Percentiles rank a stretch among this genome's conserved stretches.
Evolutionary conservation across 1,140 invertebrate species (phyloP).

Genomic region (Anastrepha obliqua): DNA sequence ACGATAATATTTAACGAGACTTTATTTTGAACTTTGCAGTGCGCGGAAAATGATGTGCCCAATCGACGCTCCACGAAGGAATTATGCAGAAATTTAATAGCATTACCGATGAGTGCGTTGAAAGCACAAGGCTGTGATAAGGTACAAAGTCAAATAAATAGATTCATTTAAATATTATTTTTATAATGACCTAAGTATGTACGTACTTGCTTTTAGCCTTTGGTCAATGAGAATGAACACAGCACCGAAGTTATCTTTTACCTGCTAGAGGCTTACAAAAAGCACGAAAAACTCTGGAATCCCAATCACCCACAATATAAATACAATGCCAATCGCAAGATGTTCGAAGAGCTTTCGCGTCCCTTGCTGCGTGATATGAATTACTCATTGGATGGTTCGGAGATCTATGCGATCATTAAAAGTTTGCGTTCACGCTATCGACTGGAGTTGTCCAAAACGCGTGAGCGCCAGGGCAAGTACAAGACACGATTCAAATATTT

Average conservation of each 20-base stretch:
- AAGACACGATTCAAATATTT: conserved; percentile 70
- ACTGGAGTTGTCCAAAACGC: conserved; percentile 68
- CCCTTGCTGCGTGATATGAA: conserved; percentile 62
- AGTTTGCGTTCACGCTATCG: conserved; percentile 69
- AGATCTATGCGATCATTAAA: conserved; percentile 69
- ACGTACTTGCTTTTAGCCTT: conserved; percentile 8
- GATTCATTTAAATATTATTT: neutral
- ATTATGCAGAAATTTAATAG: conserved; percentile 7
- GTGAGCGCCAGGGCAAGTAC: conserved; percentile 68
- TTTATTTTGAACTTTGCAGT: neutral
- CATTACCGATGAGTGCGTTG: neutral
- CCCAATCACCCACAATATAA: conserved; percentile 69
- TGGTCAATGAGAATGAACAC: conserved; percentile 62
- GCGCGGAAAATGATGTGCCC: conserved; percentile 6
- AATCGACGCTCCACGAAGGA: neutral
- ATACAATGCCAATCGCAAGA: conserved; percentile 67
- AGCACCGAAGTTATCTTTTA: conserved; percentile 60
- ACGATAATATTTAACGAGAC: neutral
- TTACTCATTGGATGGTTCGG: conserved; percentile 60
- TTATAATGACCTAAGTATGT: neutral
- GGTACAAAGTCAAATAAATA: neutral
- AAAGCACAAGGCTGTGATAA: conserved; percentile 22
- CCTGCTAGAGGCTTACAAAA: conserved; percentile 66
- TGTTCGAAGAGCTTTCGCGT: conserved; percentile 64
- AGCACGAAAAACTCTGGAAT: conserved; percentile 69